Percentiles rank a stretch among this genome's conserved stretches.
These are phyloP conservation scores for Centroberyx gerrardi DNA, from an alignment of 2,797 vertebrate genomes.

Conservation along the genomic window DNA sequence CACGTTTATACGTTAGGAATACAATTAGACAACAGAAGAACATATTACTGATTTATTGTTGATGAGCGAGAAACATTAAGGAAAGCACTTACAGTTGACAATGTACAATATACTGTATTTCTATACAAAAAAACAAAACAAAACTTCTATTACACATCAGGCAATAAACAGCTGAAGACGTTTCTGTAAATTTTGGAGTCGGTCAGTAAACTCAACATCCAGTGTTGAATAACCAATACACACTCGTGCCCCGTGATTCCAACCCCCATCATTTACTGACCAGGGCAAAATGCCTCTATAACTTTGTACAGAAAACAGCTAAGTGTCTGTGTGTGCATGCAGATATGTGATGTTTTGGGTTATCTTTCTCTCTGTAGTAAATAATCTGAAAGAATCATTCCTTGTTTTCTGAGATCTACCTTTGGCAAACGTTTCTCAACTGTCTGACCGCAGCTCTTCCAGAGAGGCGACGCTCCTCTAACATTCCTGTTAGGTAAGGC, in stretches of 20 bases:
- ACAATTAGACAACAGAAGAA: slow-evolving; percentile 43
- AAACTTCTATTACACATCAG: slow-evolving; percentile 18
- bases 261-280: slow-evolving; percentile 38
- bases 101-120: slow-evolving; percentile 50
- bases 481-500: slow-evolving; percentile 43
- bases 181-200: slow-evolving; percentile 43
- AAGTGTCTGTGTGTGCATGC: slow-evolving; percentile 39
- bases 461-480: slow-evolving; percentile 43
- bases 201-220: slow-evolving; percentile 79
- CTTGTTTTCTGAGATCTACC: slow-evolving; percentile 73
- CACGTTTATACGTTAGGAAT: slow-evolving; percentile 42
- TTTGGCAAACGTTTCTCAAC: slow-evolving; percentile 75
- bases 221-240: slow-evolving; percentile 78
- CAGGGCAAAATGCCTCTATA: slow-evolving; percentile 36
- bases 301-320: slow-evolving; percentile 60
- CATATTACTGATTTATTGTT: slow-evolving; percentile 34
- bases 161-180: slow-evolving; percentile 28
- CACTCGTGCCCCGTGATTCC: slow-evolving; percentile 45
- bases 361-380: slow-evolving; percentile 42
- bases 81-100: slow-evolving; percentile 40
- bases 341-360: slow-evolving; percentile 39
- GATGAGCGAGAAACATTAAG: slow-evolving; percentile 39
- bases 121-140: slow-evolving; percentile 37
- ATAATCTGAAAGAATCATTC: slow-evolving; percentile 23
- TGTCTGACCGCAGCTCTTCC: slow-evolving; percentile 61